A percentile compares a stretch with the other conserved stretches of the same genome.
Conservation (phyloP, 1,140 invertebrate species). For the Pogonus chalceus region DNA sequence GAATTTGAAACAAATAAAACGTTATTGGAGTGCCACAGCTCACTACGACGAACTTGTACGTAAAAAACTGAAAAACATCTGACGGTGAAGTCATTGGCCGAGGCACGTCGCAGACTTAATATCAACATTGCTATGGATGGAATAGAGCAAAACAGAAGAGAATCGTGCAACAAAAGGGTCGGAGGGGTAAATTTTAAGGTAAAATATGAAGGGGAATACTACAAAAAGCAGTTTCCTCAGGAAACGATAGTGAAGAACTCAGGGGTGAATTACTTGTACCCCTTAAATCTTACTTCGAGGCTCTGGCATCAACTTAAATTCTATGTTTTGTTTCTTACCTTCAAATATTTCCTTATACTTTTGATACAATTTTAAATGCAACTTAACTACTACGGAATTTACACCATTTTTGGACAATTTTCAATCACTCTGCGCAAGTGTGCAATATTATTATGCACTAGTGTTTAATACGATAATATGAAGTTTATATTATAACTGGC, state of each 20-base stretch:
- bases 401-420: too few species aligned
- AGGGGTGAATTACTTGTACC: too few species aligned
- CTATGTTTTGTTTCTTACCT: too few species aligned
- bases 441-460: too few species aligned
- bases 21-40: background rate
- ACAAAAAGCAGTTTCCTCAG: conserved; percentile 6
- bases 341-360: too few species aligned
- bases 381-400: too few species aligned
- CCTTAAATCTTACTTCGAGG: too few species aligned
- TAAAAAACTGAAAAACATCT: conserved; percentile 6
- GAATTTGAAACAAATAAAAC: background rate
- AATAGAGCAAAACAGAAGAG: background rate
- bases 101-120: background rate
- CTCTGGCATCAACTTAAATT: too few species aligned
- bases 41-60: background rate
- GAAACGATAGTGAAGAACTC: background rate
- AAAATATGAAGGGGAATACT: background rate
- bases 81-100: conserved; percentile 4
- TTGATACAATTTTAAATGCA: too few species aligned
- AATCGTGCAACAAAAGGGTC: background rate
- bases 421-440: too few species aligned
- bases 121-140: background rate
- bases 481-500: too few species aligned
- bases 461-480: too few species aligned
- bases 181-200: background rate